Percentiles rank a stretch among this genome's conserved stretches.
phyloP scores from a whole-genome alignment of 2,113 vertebrate genomes.

The Caranx melampygus region DNA sequence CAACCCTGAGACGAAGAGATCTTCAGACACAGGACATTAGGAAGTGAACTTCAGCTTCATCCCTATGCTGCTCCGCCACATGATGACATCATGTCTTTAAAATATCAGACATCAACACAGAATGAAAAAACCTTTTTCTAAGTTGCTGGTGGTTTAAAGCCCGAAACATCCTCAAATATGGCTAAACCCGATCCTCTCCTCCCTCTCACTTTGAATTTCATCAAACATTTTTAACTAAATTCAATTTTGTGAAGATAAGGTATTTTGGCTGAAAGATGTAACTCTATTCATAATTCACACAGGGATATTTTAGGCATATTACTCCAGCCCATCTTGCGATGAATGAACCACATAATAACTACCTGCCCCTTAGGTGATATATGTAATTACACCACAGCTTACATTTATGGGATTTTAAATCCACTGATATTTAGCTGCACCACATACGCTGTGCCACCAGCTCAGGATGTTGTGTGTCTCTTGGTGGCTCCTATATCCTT shows the following conservation, averaged over 20 bases:
- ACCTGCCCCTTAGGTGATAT: conserved; percentile 30
- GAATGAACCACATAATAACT: conserved; percentile 44
- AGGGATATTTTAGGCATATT: conserved; percentile 41
- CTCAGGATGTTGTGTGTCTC: not conserved
- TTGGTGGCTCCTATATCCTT: conserved; percentile 24
- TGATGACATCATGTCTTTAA: not conserved
- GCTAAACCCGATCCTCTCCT: not conserved
- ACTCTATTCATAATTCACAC: conserved; percentile 47
- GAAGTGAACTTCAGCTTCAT: not conserved
- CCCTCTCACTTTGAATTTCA: not conserved
- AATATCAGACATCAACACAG: not conserved
- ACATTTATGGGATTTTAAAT: conserved; percentile 19
- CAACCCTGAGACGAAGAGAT: not conserved
- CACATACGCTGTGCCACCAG: not conserved
- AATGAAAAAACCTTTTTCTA: not conserved
- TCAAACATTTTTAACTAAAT: conserved; percentile 20
- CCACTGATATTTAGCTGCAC: conserved; percentile 17
- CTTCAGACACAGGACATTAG: not conserved
- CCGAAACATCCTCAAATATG: not conserved
- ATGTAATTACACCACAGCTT: conserved; percentile 32
- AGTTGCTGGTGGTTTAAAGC: not conserved
- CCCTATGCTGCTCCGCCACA: not conserved
- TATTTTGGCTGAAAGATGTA: not conserved
- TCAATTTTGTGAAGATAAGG: conserved; percentile 4
- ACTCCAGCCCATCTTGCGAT: conserved; percentile 44